These are phyloP conservation scores for Odontophorus gujanensis DNA, from an alignment of 2,113 vertebrate genomes.

Conservation along the genomic window DNA sequence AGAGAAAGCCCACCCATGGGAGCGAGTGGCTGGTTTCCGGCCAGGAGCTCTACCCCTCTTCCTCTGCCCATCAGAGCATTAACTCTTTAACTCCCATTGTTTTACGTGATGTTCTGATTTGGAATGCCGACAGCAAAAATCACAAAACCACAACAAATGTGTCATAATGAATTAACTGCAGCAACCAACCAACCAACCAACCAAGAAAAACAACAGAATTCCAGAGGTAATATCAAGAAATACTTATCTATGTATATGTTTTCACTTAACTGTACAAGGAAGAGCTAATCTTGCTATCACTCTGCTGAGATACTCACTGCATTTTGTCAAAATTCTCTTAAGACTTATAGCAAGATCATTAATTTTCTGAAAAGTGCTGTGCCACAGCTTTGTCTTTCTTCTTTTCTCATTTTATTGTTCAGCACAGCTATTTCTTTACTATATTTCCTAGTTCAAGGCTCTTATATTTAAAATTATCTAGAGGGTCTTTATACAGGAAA, in stretches of 20 bases:
- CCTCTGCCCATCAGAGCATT: too few species aligned
- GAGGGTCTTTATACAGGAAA: neutral
- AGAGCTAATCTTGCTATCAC: neutral
- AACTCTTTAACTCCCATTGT: too few species aligned
- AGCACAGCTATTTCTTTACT: neutral
- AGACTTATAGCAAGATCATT: neutral
- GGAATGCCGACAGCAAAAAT: too few species aligned
- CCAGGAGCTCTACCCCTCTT: too few species aligned
- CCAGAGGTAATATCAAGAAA: slow-evolving; percentile 41
- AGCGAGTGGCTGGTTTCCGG: too few species aligned
- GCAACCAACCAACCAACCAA: too few species aligned
- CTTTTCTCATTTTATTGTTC: neutral
- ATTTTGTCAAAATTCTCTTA: slow-evolving; percentile 1
- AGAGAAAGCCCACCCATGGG: too few species aligned
- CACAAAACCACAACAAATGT: neutral
- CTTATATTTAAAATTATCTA: neutral
- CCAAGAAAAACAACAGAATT: neutral
- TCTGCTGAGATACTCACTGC: neutral
- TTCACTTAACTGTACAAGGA: slow-evolving; percentile 19
- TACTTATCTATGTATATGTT: slow-evolving; percentile 36
- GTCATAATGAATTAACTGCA: slow-evolving; percentile 3
- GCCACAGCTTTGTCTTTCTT: neutral
- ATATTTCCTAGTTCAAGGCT: neutral
- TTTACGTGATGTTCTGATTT: too few species aligned
- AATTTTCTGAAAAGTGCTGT: neutral